Evolutionary conservation across 1,140 invertebrate genomes (phyloP), one percentile per base, ranked within the genome.

Genomic region (Fopius arisanus): DNA sequence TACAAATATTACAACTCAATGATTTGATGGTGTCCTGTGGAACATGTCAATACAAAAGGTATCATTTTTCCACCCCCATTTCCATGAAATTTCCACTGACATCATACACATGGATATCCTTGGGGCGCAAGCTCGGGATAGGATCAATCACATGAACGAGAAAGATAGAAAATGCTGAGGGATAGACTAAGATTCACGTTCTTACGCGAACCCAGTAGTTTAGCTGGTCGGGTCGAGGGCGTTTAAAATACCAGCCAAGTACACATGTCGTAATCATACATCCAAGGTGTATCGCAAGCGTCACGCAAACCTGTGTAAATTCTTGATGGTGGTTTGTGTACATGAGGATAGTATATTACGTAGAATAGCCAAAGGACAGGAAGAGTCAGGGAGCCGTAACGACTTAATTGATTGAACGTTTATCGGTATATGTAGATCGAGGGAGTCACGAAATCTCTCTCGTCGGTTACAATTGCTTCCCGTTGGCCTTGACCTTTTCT

Each of bases 1-100:
- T 78, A 80, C 79, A 82, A 82, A 82, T 82, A 78, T 80, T 80
- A 80, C 79, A 80, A 73, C 76, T 80, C 72, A 78, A 77, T 79
- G 6, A 62, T 73, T 65, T 67, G 33, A 67, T 2, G 28, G 37
- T 67, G 16, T 40, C 6, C 23, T 21, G 26, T 69, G 23, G 16
- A 21, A 69, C 26, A 69, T 31, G 26, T 29, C 28, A 41, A 69
- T 41, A 69, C 1, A 26, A 41, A 28, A 23, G 21, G 21, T 21
- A 59, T 26, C 23, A 26, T 59, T 59, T 59, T 0, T 59, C n/a
- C 19, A 19, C 19, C 43, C 43, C n/a, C 43, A 12, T 19, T 3
- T 6, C 19, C 43, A n/a, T n/a, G n/a, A n/a, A n/a, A n/a, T n/a
- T n/a, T 28, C 12, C 19, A 14, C 54, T 3, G 7, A 19, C 23